These are phyloP conservation scores for Semotilus atromaculatus DNA, from an alignment of 2,797 vertebrate species.

Conservation along the genomic window DNA sequence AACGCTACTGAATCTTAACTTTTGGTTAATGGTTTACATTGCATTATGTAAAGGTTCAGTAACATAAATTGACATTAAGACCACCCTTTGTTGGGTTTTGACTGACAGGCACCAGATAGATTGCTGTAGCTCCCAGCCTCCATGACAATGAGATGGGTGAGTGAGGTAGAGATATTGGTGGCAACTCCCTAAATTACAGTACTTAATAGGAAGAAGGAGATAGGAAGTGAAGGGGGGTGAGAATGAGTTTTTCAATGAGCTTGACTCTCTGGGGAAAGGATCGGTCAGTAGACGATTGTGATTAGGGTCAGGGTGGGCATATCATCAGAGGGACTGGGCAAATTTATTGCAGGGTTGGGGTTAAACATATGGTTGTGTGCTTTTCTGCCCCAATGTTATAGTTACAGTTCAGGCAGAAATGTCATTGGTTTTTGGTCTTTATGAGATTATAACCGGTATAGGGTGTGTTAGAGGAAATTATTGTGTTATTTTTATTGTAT, in stretches of 20 bases:
- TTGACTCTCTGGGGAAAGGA: slow-evolving; percentile 74
- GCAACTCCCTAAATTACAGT: slow-evolving; percentile 74
- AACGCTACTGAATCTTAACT: background rate
- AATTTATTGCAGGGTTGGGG: slow-evolving; percentile 43
- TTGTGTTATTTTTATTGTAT: slow-evolving; percentile 61
- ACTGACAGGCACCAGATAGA: slow-evolving; percentile 22
- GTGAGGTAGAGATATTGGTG: slow-evolving; percentile 61
- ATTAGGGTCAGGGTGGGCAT: slow-evolving; percentile 76
- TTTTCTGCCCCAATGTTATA: slow-evolving; percentile 47
- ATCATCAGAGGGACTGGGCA: slow-evolving; percentile 44
- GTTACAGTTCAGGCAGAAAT: slow-evolving; percentile 47
- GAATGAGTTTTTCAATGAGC: slow-evolving; percentile 75
- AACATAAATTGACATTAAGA: background rate
- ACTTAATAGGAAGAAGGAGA: slow-evolving; percentile 70
- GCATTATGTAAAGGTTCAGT: background rate
- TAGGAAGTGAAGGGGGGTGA: slow-evolving; percentile 59
- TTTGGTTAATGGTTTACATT: background rate
- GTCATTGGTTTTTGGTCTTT: background rate
- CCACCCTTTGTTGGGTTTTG: slow-evolving; percentile 6
- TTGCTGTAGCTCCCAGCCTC: slow-evolving; percentile 7
- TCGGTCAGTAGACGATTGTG: slow-evolving; percentile 77
- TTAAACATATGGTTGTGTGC: slow-evolving; percentile 58
- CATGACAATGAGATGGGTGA: slow-evolving; percentile 80
- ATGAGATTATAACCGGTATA: background rate
- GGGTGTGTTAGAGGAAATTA: slow-evolving; percentile 57